Evolutionary conservation across 2,888 invertebrate species (phyloP).

Genomic region (Morinoia aosen): DNA sequence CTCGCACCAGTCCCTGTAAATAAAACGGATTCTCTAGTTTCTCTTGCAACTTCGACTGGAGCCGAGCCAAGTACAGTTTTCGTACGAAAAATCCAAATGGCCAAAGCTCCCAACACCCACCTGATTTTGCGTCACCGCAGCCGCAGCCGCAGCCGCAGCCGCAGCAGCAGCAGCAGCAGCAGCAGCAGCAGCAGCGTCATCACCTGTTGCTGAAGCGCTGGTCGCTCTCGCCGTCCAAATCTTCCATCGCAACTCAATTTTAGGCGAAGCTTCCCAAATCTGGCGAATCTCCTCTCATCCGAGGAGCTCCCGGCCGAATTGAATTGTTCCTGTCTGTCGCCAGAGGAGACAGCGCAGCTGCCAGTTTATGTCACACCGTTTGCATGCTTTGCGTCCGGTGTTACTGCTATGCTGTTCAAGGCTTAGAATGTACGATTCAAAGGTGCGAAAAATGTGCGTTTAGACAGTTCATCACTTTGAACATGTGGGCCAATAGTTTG

Average conservation of each 20-base stretch:
- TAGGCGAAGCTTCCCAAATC: background rate
- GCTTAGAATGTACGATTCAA: no score
- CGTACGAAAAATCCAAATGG: background rate
- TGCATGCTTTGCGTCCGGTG: background rate
- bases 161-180: background rate
- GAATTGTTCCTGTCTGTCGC: background rate
- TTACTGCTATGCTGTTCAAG: background rate
- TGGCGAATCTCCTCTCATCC: background rate
- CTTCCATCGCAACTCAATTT: background rate
- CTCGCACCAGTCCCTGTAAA: background rate
- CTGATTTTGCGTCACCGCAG: background rate
- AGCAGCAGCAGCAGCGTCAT: background rate
- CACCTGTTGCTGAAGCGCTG: background rate
- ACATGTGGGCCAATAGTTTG: no score
- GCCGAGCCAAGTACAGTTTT: no score
- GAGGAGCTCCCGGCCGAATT: background rate
- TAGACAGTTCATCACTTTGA: no score
- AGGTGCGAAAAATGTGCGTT: no score
- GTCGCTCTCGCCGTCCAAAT: background rate
- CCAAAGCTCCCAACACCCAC: background rate
- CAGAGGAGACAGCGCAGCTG: background rate
- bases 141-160: background rate
- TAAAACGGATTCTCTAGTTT: background rate
- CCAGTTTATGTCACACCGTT: background rate
- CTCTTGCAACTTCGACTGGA: background rate